Evolutionary conservation across 2,888 invertebrate species (phyloP).

Genomic region (Parnassius apollo): DNA sequence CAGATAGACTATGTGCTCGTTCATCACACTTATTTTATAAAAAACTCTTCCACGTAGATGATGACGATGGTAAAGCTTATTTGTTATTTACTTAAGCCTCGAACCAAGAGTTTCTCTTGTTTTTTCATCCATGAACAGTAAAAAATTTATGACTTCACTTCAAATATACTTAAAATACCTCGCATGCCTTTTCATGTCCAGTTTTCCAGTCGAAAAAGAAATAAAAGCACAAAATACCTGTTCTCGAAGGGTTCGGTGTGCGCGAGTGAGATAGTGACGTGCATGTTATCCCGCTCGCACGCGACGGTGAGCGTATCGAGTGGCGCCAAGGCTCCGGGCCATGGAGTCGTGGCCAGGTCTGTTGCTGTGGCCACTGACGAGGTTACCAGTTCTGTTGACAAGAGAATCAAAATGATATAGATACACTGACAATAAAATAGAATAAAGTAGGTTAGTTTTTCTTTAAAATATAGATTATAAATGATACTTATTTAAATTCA

Average conservation of each 20-base stretch:
- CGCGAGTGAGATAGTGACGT: slow-evolving; percentile 68
- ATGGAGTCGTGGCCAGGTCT: slow-evolving; percentile 55
- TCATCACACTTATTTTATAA: no score
- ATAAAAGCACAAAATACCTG: slow-evolving; percentile 36
- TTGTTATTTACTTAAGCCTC: no score
- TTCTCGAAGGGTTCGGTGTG: slow-evolving; percentile 39
- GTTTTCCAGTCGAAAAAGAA: slow-evolving; percentile 22
- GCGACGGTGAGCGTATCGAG: slow-evolving; percentile 67
- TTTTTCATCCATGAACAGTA: no score
- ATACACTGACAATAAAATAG: no score
- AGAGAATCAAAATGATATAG: slow-evolving; percentile 8
- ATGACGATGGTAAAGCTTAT: no score
- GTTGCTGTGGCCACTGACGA: slow-evolving; percentile 71
- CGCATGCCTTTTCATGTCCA: slow-evolving; percentile 4
- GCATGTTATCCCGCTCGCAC: slow-evolving; percentile 76
- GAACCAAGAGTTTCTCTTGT: no score
- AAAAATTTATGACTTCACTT: no score
- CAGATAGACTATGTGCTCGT: no score
- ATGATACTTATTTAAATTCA: no score
- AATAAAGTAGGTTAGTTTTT: no score
- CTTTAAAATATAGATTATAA: no score
- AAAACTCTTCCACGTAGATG: no score
- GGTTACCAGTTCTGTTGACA: slow-evolving; percentile 54
- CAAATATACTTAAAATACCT: not conserved
- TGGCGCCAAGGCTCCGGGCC: slow-evolving; percentile 64